Conservation (phyloP, 2,888 invertebrate genomes). For the Meiosimyza platycephala region DNA sequence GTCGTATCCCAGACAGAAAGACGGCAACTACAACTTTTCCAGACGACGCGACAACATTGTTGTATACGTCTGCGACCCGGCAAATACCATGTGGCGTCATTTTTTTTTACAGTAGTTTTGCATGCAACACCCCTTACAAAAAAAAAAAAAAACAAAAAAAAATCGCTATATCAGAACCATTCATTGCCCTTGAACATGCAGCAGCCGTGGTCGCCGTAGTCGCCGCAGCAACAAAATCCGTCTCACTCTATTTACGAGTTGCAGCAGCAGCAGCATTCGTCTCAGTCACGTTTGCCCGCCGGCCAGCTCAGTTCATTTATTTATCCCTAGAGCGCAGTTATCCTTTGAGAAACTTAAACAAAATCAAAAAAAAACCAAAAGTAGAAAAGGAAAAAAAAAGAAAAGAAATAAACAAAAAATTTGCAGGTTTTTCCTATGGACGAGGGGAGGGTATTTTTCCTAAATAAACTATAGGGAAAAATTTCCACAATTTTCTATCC, state of each 20-base stretch:
- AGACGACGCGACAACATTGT: no score
- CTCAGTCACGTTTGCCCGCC: not conserved
- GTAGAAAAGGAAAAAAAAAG: constrained; percentile 16
- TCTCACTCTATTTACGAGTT: not conserved
- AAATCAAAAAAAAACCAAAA: constrained; percentile 25
- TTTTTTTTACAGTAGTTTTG: not conserved
- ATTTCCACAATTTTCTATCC: no score
- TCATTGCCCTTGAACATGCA: constrained; percentile 3
- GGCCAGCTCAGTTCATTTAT: constrained; percentile 20
- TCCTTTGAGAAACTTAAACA: constrained; percentile 20
- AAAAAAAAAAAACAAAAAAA: not conserved
- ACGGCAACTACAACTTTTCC: no score
- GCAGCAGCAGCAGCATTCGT: not conserved
- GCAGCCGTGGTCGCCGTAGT: not conserved
- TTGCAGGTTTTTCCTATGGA: constrained; percentile 1
- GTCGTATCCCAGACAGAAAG: not conserved
- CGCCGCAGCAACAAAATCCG: not conserved
- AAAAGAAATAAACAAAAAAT: not conserved
- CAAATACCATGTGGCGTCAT: not conserved
- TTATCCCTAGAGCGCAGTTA: constrained; percentile 28
- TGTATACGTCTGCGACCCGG: not conserved
- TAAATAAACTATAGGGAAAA: constrained; percentile 14
- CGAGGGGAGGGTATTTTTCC: not conserved
- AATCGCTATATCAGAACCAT: not conserved
- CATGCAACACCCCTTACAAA: not conserved